Evolutionary conservation across 2,113 vertebrate genomes (phyloP).

Genomic region (Synodontis membranacea): DNA sequence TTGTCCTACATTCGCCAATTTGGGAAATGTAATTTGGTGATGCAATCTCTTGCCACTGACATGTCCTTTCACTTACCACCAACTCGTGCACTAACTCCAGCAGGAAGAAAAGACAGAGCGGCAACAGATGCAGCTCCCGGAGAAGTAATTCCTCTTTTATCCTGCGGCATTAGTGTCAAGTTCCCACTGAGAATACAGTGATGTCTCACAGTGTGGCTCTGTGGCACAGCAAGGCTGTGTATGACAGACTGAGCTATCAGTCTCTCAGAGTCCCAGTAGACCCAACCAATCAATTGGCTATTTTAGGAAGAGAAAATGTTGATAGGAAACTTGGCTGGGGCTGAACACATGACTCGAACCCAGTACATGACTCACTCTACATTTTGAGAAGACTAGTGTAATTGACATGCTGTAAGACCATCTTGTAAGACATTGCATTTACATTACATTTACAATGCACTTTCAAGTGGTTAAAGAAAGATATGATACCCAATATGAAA

Average conservation of each 20-base stretch:
- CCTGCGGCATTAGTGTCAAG: constrained; percentile 42
- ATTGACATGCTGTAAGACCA: not conserved
- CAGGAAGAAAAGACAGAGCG: constrained; percentile 34
- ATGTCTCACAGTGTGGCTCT: constrained; percentile 37
- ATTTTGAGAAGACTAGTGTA: not conserved
- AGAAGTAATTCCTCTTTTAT: constrained; percentile 48
- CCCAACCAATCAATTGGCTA: constrained; percentile 18
- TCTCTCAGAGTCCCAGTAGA: constrained; percentile 5
- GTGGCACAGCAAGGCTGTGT: constrained; percentile 20
- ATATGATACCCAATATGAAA: not conserved
- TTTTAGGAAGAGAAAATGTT: constrained; percentile 26
- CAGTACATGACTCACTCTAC: not conserved
- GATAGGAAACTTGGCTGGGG: not conserved
- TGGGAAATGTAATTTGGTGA: constrained; percentile 46
- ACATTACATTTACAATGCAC: not conserved
- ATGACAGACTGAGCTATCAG: constrained; percentile 41
- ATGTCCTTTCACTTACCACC: constrained; percentile 35
- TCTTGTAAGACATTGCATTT: not conserved
- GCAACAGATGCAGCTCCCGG: constrained; percentile 47
- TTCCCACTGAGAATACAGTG: constrained; percentile 34
- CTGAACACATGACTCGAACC: not conserved
- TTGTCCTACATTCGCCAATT: constrained; percentile 37
- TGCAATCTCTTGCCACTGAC: constrained; percentile 36
- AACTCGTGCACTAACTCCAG: constrained; percentile 22
- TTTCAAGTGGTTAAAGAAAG: not conserved